Percentiles rank a stretch among this genome's conserved stretches.
Evolutionary conservation across 2,797 vertebrate species (phyloP).

Genomic region (Xenentodon cancila): DNA sequence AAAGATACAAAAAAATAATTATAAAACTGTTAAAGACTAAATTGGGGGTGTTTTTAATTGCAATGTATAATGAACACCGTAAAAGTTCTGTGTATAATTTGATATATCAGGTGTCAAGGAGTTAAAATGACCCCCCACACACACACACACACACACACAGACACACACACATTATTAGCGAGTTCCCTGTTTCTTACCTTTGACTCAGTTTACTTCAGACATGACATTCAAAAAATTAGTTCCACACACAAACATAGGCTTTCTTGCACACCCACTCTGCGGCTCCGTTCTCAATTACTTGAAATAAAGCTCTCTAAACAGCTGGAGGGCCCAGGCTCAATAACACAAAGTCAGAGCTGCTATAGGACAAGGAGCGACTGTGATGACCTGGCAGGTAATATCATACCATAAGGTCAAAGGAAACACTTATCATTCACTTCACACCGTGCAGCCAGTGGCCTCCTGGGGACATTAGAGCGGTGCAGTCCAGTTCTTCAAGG

Average conservation of each 20-base stretch:
- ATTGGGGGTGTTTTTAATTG: too few relatives aligned
- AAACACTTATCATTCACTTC: constrained; percentile 71
- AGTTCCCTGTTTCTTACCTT: constrained; percentile 56
- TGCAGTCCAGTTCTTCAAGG: constrained; percentile 16
- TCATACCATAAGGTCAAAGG: constrained; percentile 62
- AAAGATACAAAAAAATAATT: too few relatives aligned
- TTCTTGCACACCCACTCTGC: constrained; percentile 6
- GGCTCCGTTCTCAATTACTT: constrained; percentile 63
- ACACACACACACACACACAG: constrained; percentile 8
- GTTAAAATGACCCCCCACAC: too few relatives aligned
- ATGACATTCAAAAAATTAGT: constrained; percentile 65
- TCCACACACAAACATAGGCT: constrained; percentile 20
- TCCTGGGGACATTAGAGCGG: constrained; percentile 16
- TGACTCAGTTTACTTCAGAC: constrained; percentile 69
- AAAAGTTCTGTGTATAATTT: too few relatives aligned
- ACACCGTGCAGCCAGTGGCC: constrained; percentile 33
- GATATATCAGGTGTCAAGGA: too few relatives aligned
- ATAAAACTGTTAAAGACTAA: too few relatives aligned
- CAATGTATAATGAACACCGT: too few relatives aligned
- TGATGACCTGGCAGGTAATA: constrained; percentile 57
- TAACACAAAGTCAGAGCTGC: constrained; percentile 60
- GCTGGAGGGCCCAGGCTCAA: constrained; percentile 68
- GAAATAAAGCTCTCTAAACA: constrained; percentile 68
- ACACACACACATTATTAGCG: constrained; percentile 35
- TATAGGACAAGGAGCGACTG: constrained; percentile 50